Evolutionary conservation across 2,888 invertebrate species (phyloP).

Genomic region (Chrysomela aeneicollis): DNA sequence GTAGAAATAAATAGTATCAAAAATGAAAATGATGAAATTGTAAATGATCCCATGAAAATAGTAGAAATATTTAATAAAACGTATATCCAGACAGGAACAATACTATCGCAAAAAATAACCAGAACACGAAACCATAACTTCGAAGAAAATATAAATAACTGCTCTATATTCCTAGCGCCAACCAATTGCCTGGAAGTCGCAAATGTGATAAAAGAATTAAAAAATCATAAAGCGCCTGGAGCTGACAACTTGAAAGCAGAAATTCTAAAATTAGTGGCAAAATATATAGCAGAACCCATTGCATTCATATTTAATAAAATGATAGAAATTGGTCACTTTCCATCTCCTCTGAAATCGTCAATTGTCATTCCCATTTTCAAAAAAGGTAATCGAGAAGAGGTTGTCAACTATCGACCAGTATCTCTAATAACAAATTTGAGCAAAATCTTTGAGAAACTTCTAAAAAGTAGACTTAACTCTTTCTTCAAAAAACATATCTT

Average conservation of each 20-base stretch:
- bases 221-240: background rate
- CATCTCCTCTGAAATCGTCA: background rate
- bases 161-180: conserved; percentile 2
- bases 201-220: background rate
- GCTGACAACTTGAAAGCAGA: background rate
- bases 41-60: background rate
- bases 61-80: background rate
- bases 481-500: conserved; percentile 5
- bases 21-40: background rate
- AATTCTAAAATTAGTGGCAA: background rate
- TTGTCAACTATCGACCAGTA: background rate
- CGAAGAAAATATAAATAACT: conserved; percentile 1
- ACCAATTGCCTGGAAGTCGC: background rate
- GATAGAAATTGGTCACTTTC: background rate
- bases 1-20: background rate
- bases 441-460: conserved; percentile 17
- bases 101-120: background rate
- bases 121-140: background rate
- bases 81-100: background rate
- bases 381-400: background rate
- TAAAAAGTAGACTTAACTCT: conserved; percentile 2
- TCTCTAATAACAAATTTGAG: conserved; percentile 15
- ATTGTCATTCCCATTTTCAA: background rate
- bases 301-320: background rate
- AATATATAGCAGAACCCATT: conserved; percentile 3